Evolutionary conservation across 2,888 invertebrate genomes (phyloP).

Genomic region (Pollenia labialis): DNA sequence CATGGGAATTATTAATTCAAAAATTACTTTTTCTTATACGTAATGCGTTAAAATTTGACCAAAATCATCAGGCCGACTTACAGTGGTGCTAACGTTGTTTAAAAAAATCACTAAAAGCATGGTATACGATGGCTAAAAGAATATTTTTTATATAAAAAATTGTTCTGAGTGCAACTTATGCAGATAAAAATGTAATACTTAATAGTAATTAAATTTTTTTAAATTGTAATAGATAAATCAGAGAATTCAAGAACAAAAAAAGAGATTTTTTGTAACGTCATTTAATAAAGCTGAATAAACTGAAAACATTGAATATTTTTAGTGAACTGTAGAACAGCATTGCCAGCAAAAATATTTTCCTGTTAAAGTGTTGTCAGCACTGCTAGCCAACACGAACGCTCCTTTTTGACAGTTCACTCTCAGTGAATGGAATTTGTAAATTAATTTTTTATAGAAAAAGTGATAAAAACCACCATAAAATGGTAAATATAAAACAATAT

Average conservation of each 20-base stretch:
- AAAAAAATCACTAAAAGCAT: not conserved
- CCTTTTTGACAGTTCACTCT: slow-evolving; percentile 78
- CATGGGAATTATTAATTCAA: slow-evolving; percentile 73
- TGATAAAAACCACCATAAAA: slow-evolving; percentile 73
- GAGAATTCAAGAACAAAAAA: too few species aligned
- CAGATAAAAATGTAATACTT: too few species aligned
- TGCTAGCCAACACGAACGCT: slow-evolving; percentile 77
- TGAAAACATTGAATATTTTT: not conserved
- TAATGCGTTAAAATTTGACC: slow-evolving; percentile 45
- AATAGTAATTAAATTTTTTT: too few species aligned
- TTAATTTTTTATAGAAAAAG: slow-evolving; percentile 76
- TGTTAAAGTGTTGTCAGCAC: slow-evolving; percentile 56
- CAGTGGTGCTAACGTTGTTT: slow-evolving; percentile 10
- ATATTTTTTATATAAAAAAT: too few species aligned
- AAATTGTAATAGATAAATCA: too few species aligned
- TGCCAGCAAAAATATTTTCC: not conserved
- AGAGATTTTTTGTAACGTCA: too few species aligned
- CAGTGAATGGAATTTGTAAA: slow-evolving; percentile 78
- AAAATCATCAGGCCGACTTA: not conserved
- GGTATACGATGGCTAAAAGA: too few species aligned
- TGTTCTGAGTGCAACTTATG: too few species aligned
- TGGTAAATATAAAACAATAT: slow-evolving; percentile 75
- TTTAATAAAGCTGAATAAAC: too few species aligned
- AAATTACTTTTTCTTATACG: slow-evolving; percentile 32
- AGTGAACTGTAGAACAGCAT: slow-evolving; percentile 1